Evolutionary conservation across 2,888 invertebrate species (phyloP), one percentile per base, ranked within the genome.

Genomic region (Stegana nigrithorax): DNA sequence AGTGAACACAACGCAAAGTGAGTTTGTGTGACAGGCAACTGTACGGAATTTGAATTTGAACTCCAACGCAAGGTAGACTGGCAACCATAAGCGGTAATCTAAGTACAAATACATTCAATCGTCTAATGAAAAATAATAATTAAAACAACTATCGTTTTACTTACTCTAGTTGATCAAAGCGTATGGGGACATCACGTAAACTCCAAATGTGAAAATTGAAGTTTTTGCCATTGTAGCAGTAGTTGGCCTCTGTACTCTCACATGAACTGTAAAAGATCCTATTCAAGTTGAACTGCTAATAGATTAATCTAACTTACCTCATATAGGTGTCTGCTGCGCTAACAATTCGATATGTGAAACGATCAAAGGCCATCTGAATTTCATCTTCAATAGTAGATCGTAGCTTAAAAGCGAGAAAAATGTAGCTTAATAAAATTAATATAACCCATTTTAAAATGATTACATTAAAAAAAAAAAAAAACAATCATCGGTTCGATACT

Each of bases 151-250:
- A 51, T 14, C 5, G 27, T 25, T 25, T 14, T 10, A 58, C 70
- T 69, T 69, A 83, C 83, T 75, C 73, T 25, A 73, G 21, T 4
- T 69, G 71, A 8, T 72, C 26, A 14, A 82, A 73, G 2, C 74
- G 63, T 27, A 82, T 68, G 0, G 83, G 80, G 0, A 81, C 76
- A 71, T 84, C 75, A 27, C 71, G 70, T 0, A 84, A 59, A 26
- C 78, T 70, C 84, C 84, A 84, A 6, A 84, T 57, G 50, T 84
- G 78, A 4, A 81, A 67, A 23, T 71, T 57, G 26, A 72, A 84
- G 25, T 78, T 62, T 1, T 63, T n/a, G 3, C 65, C 67, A 12
- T 64, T 39, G 51, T 75, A 80, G 27, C 63, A 68, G 67, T 81
- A 84, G 27, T 71, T 69, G 2, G 75, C 62, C 3, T 69, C 65